Evolutionary conservation across 2,888 invertebrate genomes (phyloP).

Genomic region (Drosophila ustulata): DNA sequence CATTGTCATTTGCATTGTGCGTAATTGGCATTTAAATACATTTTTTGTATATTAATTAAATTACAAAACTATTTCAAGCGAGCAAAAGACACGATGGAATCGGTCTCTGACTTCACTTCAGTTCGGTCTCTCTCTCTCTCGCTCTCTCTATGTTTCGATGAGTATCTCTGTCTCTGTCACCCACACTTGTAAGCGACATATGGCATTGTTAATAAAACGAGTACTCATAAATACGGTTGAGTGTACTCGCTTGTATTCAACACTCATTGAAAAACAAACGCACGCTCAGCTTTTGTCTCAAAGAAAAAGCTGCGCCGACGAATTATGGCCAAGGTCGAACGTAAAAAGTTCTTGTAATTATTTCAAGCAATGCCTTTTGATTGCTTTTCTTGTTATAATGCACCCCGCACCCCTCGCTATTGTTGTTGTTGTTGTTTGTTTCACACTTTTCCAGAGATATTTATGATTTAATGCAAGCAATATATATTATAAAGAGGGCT

Average conservation of each 20-base stretch:
- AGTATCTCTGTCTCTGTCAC: constrained; percentile 2
- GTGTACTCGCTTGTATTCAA: constrained; percentile 19
- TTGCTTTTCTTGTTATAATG: constrained; percentile 31
- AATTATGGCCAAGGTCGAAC: constrained; percentile 76
- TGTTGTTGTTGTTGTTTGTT: constrained; percentile 3
- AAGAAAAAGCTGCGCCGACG: constrained; percentile 65
- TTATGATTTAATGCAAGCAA: not conserved
- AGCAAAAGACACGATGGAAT: constrained; percentile 21
- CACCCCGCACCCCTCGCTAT: not conserved
- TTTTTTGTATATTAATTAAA: constrained; percentile 76
- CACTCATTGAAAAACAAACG: constrained; percentile 67
- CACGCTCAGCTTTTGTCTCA: constrained; percentile 67
- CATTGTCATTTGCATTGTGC: constrained; percentile 77
- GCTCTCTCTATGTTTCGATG: not conserved
- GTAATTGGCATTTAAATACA: constrained; percentile 79
- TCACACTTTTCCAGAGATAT: not conserved
- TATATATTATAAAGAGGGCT: not conserved
- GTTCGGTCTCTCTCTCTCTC: not conserved
- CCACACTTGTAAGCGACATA: constrained; percentile 28
- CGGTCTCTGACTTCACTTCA: constrained; percentile 10
- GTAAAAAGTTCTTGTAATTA: constrained; percentile 81
- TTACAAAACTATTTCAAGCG: constrained; percentile 69
- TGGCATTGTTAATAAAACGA: constrained; percentile 51
- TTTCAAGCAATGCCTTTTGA: constrained; percentile 53
- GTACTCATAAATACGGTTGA: constrained; percentile 22